Evolutionary conservation across 2,113 vertebrate genomes (phyloP).

Genomic region (Poeciliopsis turrubarensis): DNA sequence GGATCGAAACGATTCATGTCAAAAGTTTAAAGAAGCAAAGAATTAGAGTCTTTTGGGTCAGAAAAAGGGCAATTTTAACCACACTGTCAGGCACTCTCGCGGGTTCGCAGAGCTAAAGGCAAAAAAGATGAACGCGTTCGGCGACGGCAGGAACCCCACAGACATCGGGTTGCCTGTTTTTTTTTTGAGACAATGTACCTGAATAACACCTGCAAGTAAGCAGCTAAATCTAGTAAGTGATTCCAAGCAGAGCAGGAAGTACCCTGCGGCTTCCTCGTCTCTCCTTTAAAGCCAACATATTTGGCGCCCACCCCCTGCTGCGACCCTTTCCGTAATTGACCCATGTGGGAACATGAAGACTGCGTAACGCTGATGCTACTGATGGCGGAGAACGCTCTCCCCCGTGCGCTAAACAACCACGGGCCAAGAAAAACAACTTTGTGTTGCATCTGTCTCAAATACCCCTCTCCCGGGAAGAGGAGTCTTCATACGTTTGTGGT

Average conservation of each 20-base stretch:
- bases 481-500: conserved; percentile 17
- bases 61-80: not conserved
- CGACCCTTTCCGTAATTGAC: conserved; percentile 62
- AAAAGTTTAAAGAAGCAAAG: not conserved
- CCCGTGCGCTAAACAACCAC: conserved; percentile 61
- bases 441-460: conserved; percentile 32
- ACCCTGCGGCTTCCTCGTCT: conserved; percentile 11
- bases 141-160: not conserved
- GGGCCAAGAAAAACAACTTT: conserved; percentile 49
- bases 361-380: conserved; percentile 36
- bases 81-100: not conserved
- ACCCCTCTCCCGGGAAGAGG: conserved; percentile 8
- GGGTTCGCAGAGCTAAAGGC: not conserved
- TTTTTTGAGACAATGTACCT: not conserved
- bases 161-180: not conserved
- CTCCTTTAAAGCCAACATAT: conserved; percentile 23
- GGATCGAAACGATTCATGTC: not conserved
- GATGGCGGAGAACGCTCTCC: conserved; percentile 47
- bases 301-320: conserved; percentile 34
- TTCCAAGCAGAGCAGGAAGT: not conserved
- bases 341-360: conserved; percentile 56
- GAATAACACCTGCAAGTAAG: not conserved
- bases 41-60: not conserved
- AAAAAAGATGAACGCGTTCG: not conserved
- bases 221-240: not conserved